phyloP scores from a whole-genome alignment of 2,797 vertebrate species.

The Galago senegalensis region DNA sequence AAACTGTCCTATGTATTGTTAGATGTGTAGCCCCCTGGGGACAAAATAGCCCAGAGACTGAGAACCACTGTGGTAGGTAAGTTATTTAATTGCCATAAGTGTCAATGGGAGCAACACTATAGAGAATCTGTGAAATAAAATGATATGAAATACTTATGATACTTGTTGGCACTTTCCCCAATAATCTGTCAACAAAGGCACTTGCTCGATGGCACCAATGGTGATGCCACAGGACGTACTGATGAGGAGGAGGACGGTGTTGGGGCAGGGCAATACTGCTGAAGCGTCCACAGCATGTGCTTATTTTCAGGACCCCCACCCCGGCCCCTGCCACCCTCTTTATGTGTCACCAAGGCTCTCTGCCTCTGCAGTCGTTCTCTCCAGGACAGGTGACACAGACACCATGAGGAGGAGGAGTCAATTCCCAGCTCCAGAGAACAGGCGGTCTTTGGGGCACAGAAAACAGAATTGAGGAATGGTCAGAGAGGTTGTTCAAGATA shows the following conservation, averaged over 20 bases:
- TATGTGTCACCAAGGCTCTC: background rate
- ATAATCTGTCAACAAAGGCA: background rate
- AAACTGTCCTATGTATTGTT: background rate
- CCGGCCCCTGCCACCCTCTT: background rate
- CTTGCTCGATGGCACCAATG: background rate
- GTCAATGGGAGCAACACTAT: background rate
- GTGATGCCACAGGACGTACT: background rate
- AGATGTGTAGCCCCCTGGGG: background rate
- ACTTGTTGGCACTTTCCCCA: background rate
- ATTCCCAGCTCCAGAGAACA: background rate
- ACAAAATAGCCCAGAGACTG: background rate
- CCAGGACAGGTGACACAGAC: background rate
- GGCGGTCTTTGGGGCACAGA: background rate
- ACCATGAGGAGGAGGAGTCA: background rate
- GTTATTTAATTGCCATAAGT: background rate
- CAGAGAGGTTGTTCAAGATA: too few relatives aligned
- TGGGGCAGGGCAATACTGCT: fast-evolving
- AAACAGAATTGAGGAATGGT: background rate
- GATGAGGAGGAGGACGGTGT: background rate
- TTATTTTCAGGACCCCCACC: background rate
- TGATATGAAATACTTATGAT: background rate
- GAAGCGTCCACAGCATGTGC: background rate
- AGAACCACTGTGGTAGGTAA: background rate
- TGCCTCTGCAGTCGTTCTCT: background rate
- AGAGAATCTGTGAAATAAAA: background rate